These are phyloP conservation scores for Cossypha niveicapilla DNA, from an alignment of 2,797 vertebrate genomes.

Conservation along the genomic window DNA sequence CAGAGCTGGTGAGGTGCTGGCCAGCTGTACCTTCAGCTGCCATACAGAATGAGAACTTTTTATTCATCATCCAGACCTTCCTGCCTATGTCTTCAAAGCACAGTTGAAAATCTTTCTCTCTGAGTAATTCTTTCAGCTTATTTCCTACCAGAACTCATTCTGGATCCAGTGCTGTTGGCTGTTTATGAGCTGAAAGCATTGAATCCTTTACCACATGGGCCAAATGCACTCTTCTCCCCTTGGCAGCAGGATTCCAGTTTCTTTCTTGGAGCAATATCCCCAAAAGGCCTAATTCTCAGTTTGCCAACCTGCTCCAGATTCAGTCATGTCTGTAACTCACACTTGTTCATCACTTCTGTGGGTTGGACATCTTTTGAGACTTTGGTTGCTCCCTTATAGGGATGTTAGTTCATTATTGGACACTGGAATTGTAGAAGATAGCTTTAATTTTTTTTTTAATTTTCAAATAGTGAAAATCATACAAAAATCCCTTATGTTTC, in stretches of 20 bases:
- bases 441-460: neutral
- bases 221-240: neutral
- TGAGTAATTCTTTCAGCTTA: neutral
- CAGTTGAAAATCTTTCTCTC: neutral
- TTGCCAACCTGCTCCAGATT: neutral
- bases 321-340: neutral
- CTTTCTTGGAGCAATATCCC: neutral
- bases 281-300: neutral
- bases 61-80: neutral
- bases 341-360: neutral
- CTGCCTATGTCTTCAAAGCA: neutral
- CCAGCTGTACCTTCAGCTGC: neutral
- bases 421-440: neutral
- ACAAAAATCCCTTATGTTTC: neutral
- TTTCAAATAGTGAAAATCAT: neutral
- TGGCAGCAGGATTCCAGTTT: neutral
- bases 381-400: neutral
- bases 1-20: neutral
- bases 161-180: neutral
- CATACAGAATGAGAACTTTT: neutral
- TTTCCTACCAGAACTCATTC: neutral
- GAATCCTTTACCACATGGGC: neutral
- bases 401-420: neutral
- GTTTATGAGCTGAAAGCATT: neutral
- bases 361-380: neutral